Conservation (phyloP, 1,140 invertebrate species). For the Lepidurus apus region DNA sequence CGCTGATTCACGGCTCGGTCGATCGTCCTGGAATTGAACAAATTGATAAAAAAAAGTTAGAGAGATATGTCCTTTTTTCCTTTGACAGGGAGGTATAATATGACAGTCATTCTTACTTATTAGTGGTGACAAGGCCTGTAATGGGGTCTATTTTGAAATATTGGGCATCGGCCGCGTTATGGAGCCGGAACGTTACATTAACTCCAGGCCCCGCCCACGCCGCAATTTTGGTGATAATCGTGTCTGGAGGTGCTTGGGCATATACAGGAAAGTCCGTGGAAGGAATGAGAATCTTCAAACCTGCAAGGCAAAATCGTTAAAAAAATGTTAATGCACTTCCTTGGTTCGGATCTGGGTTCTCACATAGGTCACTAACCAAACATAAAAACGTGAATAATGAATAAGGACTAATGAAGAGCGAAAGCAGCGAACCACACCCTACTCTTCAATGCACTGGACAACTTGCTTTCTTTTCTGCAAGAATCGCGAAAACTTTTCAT, state of each 20-base stretch:
- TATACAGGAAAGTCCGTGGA: neutral
- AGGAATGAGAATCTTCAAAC: neutral
- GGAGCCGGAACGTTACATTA: conserved; percentile 3
- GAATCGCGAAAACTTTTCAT: neutral
- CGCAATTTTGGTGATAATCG: neutral
- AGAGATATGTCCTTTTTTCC: too few relatives aligned
- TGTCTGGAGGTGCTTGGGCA: neutral
- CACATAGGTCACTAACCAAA: neutral
- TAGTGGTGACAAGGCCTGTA: conserved; percentile 24
- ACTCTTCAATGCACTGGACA: neutral
- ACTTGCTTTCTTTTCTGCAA: neutral
- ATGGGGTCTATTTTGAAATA: conserved; percentile 20
- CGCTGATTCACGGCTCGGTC: conserved; percentile 13
- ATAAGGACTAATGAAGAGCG: neutral
- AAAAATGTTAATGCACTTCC: neutral
- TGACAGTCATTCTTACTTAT: neutral
- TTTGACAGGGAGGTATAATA: too few relatives aligned
- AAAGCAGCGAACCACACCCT: neutral
- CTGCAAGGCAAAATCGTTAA: neutral
- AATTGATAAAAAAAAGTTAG: too few relatives aligned
- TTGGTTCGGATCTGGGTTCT: neutral
- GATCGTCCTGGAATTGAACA: neutral
- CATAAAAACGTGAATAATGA: neutral
- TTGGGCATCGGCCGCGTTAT: conserved; percentile 22
- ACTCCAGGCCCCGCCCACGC: neutral